Evolutionary conservation across 35 echinoderm and acorn worm species (phyloP).

Genomic region (Holothuria glaberrima): DNA sequence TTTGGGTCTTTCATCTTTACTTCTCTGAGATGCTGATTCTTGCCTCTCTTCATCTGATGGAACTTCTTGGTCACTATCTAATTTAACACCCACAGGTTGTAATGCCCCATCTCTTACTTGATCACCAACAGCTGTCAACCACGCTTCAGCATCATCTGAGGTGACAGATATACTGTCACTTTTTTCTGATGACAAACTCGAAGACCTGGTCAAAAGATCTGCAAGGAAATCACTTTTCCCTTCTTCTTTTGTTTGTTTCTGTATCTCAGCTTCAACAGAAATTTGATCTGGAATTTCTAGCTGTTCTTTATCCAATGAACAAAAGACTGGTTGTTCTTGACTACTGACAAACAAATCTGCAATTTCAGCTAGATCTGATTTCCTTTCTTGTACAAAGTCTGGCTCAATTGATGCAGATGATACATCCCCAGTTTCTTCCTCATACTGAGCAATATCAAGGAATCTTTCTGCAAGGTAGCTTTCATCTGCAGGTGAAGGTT

Average conservation of each 20-base stretch:
- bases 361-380: neutral
- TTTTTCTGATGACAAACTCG: neutral
- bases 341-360: neutral
- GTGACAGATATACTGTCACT: neutral
- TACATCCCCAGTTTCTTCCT: neutral
- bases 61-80: neutral
- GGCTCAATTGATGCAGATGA: neutral
- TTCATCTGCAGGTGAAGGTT: neutral
- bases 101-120: neutral
- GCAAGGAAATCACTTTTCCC: neutral
- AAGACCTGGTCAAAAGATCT: neutral
- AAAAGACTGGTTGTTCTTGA: neutral
- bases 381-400: neutral
- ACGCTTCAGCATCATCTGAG: neutral
- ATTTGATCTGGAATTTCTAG: conserved; percentile 27
- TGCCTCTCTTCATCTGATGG: neutral
- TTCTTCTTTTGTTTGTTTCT: neutral
- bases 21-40: neutral
- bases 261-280: conserved; percentile 8
- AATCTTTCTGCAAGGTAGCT: neutral
- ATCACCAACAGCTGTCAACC: neutral
- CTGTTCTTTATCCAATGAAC: conserved; percentile 16
- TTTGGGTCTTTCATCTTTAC: no score
- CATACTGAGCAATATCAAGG: conserved; percentile 23
- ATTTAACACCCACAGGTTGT: neutral